Evolutionary conservation across 2,888 invertebrate species (phyloP), one percentile per base, ranked within the genome.

Genomic region (Brachyptera risi): DNA sequence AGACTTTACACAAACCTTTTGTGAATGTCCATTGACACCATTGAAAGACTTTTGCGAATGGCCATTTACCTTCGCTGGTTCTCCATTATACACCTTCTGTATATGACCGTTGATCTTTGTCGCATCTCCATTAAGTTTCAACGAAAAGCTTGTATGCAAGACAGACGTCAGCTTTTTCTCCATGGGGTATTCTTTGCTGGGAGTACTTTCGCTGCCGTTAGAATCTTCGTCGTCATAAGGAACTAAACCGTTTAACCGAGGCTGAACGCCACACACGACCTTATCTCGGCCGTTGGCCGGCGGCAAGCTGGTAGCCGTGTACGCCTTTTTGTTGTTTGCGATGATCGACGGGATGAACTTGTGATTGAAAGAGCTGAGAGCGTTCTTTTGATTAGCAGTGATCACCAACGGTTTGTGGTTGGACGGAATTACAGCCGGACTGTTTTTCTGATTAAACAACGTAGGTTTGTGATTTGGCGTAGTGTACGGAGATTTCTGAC

Each of bases 201-300:
- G 49, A 1, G 5, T 1, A 4, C 61, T 47, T 13, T 75, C 74
- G n/a, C 73, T 73, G 64, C 68, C 66, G 50, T 68, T 70, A 26
- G 74, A 73, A 61, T 75, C 76, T 49, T 75, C 75, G 31, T 73
- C 73, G 59, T 76, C 76, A 61, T 77, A 77, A 1, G 77, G 77
- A 19, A 77, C 77, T 60, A 77, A 65, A 63, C 74, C 74, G 21
- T 71, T 68, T 7, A 68, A 51, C 24, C 51, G 50, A 27, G 59
- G 59, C 24, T 21, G 38, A 27, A 51, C 19, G 50, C 31, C 50
- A 19, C 21, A 9, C 38, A n/a, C 11, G 38, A 15, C 38, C 17
- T 38, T 9, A 19, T 2, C 47, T 21, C 2, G 24, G 5, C 47
- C 17, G 23, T 17, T 21, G 24, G 21, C 24, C 9, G n/a, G n/a